Evolutionary conservation across 2,888 invertebrate species (phyloP).

Genomic region (Hedya salicella): DNA sequence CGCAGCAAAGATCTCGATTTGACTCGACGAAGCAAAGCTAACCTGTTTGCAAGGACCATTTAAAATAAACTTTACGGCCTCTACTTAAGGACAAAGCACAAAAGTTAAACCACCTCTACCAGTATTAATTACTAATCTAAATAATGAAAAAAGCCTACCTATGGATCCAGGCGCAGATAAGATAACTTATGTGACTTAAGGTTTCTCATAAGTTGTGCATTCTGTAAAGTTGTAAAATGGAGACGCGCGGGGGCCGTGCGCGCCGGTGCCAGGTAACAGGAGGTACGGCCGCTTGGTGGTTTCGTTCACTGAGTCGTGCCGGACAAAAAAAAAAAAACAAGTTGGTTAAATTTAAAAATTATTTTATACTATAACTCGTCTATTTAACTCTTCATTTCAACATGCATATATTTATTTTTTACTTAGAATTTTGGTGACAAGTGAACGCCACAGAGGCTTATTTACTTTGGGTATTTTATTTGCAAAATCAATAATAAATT

Average conservation of each 20-base stretch:
- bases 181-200: constrained; percentile 37
- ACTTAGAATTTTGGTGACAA: too few species aligned
- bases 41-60: background rate
- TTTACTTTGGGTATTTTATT: too few species aligned
- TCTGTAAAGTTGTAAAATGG: constrained; percentile 60
- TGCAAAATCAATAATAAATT: too few species aligned
- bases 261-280: constrained; percentile 82
- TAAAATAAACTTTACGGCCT: too few species aligned
- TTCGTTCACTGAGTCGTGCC: background rate
- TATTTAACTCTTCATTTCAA: too few species aligned
- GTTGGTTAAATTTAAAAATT: background rate
- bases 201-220: constrained; percentile 45
- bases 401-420: too few species aligned
- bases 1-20: background rate
- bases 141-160: constrained; percentile 16
- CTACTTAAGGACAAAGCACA: too few species aligned
- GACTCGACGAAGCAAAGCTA: background rate
- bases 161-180: constrained; percentile 23
- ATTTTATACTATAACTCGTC: too few species aligned
- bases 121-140: constrained; percentile 1
- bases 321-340: constrained; percentile 49
- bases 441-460: too few species aligned
- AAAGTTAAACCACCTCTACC: too few species aligned
- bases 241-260: constrained; percentile 62
- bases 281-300: constrained; percentile 75